These are phyloP conservation scores for Heliconius ethilla DNA, from an alignment of 2,888 invertebrate species.

Conservation along the genomic window DNA sequence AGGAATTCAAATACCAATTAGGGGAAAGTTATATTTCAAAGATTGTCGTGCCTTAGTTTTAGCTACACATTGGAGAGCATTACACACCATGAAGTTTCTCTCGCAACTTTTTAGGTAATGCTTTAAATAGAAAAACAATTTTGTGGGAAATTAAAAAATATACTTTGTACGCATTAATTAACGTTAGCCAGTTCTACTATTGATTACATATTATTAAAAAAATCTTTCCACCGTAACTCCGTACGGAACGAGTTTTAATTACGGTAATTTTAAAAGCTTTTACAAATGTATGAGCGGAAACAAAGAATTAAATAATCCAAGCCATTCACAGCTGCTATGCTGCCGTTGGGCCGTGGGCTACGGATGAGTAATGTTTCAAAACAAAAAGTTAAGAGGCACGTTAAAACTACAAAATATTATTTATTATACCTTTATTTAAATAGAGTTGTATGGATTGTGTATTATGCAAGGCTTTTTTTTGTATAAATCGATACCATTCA, in stretches of 20 bases:
- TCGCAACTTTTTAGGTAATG: too few relatives aligned
- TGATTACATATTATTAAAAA: slow-evolving; percentile 27
- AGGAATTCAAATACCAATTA: not conserved
- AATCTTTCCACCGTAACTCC: slow-evolving; percentile 12
- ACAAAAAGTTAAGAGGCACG: slow-evolving; percentile 16
- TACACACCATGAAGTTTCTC: too few relatives aligned
- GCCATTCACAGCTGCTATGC: slow-evolving; percentile 22
- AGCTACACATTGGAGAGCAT: not conserved
- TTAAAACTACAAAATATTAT: slow-evolving; percentile 13
- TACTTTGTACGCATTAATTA: not conserved
- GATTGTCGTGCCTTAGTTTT: not conserved
- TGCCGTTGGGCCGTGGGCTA: slow-evolving; percentile 24
- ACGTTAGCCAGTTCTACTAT: not conserved
- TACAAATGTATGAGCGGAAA: slow-evolving; percentile 19
- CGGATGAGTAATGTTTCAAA: slow-evolving; percentile 23
- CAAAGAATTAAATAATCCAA: slow-evolving; percentile 25
- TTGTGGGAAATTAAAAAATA: not conserved
- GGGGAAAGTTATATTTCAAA: not conserved
- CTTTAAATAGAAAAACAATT: too few relatives aligned
- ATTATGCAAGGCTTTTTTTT: not conserved
- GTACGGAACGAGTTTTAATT: slow-evolving; percentile 23
- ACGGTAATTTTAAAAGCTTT: slow-evolving; percentile 26
- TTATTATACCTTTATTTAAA: slow-evolving; percentile 6
- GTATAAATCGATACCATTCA: not conserved
- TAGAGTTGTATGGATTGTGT: not conserved